These are phyloP conservation scores for Cyprinella venusta DNA, from an alignment of 2,797 vertebrate species.

Conservation along the genomic window DNA sequence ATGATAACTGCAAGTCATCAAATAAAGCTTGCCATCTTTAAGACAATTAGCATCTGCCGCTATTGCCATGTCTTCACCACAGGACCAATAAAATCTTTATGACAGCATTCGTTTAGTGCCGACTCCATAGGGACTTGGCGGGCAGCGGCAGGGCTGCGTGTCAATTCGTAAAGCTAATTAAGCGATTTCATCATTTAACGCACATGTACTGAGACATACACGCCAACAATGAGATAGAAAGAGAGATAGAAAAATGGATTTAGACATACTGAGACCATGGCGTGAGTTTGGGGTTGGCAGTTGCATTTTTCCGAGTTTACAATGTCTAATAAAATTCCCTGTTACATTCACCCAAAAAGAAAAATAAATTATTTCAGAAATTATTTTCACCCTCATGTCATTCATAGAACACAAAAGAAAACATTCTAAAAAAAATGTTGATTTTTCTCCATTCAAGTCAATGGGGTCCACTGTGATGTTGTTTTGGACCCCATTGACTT, in stretches of 20 bases:
- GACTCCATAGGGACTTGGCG: constrained; percentile 46
- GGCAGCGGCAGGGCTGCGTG: constrained; percentile 51
- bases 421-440: background rate
- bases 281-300: too few species aligned
- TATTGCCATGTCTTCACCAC: constrained; percentile 10
- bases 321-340: background rate
- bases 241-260: background rate
- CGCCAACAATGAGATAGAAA: background rate
- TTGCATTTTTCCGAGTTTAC: background rate
- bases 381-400: background rate
- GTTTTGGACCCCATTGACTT: background rate
- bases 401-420: background rate
- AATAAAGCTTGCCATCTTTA: constrained; percentile 10
- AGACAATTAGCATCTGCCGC: background rate
- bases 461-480: background rate
- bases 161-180: constrained; percentile 64
- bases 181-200: background rate
- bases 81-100: constrained; percentile 64
- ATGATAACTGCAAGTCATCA: background rate
- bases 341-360: too few species aligned
- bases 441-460: background rate
- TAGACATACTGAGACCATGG: background rate
- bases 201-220: background rate
- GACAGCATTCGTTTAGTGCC: constrained; percentile 65
- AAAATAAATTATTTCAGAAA: background rate